A percentile compares a stretch with the other conserved stretches of the same genome.
phyloP scores from a whole-genome alignment of 2,888 invertebrate species.

The Clivina fossor region DNA sequence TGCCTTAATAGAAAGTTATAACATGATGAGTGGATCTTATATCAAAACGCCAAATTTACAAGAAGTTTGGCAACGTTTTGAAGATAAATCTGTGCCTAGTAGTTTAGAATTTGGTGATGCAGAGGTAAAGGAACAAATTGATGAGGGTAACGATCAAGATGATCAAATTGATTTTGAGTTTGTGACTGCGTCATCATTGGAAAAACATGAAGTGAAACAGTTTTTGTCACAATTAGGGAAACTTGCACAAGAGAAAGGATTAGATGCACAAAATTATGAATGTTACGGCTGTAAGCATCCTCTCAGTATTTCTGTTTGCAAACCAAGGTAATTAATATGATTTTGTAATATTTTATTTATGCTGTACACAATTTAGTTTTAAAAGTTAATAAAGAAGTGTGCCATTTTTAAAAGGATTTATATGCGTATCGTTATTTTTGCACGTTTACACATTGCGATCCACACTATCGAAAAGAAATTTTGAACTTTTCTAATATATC shows the following conservation, averaged over 20 bases:
- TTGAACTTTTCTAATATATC: too few species aligned
- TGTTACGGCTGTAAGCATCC: constrained; percentile 73
- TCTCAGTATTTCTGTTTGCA: constrained; percentile 63
- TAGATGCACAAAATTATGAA: constrained; percentile 84
- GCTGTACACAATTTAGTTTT: not conserved
- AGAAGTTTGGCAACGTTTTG: constrained; percentile 61
- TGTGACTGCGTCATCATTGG: constrained; percentile 59
- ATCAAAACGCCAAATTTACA: constrained; percentile 60
- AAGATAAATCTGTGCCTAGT: constrained; percentile 41
- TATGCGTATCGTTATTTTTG: too few species aligned
- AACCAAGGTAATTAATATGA: constrained; percentile 54
- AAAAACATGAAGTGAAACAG: constrained; percentile 59
- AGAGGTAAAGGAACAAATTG: constrained; percentile 42
- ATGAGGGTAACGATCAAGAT: constrained; percentile 48
- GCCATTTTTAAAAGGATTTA: too few species aligned
- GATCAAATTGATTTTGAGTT: constrained; percentile 62
- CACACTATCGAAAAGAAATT: too few species aligned
- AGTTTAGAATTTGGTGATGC: constrained; percentile 18
- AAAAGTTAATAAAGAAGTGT: not conserved
- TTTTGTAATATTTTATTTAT: not conserved
- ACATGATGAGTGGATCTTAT: constrained; percentile 53
- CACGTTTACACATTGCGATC: too few species aligned
- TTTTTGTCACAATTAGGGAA: constrained; percentile 68
- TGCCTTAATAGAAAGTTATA: constrained; percentile 62
- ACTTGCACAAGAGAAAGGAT: constrained; percentile 75